Evolutionary conservation across 2,797 vertebrate genomes (phyloP).

Genomic region (Pelobates cultripes): DNA sequence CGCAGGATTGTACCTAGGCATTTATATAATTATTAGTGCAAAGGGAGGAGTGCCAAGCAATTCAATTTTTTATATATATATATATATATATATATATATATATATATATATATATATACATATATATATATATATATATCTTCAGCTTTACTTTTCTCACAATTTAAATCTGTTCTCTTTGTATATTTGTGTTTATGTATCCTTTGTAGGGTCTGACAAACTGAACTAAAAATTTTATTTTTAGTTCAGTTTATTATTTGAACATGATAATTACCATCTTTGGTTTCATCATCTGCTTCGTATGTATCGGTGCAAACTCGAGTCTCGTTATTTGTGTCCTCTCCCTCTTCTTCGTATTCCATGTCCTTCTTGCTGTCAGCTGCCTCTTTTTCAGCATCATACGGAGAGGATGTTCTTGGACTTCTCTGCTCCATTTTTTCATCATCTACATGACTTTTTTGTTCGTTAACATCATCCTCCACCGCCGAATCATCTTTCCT

Average conservation of each 20-base stretch:
- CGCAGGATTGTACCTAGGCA: no score
- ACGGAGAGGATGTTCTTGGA: conserved; percentile 32
- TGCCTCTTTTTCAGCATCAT: conserved; percentile 32
- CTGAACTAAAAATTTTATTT: neutral
- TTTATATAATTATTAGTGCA: no score
- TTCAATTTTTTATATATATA: no score
- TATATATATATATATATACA: no score
- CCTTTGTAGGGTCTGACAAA: neutral
- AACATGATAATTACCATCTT: conserved; percentile 29
- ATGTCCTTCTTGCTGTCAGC: conserved; percentile 23
- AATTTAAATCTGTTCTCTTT: no score
- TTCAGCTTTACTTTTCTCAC: no score
- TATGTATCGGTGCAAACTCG: conserved; percentile 57
- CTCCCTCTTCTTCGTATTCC: conserved; percentile 37
- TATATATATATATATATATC: no score
- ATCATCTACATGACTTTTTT: conserved; percentile 15
- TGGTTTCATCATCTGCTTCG: conserved; percentile 41
- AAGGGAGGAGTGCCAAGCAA: no score
- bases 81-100: no score
- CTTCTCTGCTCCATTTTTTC: conserved; percentile 12
- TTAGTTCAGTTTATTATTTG: neutral
- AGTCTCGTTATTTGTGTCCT: conserved; percentile 33
- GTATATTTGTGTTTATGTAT: no score
- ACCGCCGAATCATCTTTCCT: conserved; percentile 36
- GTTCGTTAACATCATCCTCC: conserved; percentile 28